Evolutionary conservation across 2,113 vertebrate genomes (phyloP).

Genomic region (Potamarius usumacintae): DNA sequence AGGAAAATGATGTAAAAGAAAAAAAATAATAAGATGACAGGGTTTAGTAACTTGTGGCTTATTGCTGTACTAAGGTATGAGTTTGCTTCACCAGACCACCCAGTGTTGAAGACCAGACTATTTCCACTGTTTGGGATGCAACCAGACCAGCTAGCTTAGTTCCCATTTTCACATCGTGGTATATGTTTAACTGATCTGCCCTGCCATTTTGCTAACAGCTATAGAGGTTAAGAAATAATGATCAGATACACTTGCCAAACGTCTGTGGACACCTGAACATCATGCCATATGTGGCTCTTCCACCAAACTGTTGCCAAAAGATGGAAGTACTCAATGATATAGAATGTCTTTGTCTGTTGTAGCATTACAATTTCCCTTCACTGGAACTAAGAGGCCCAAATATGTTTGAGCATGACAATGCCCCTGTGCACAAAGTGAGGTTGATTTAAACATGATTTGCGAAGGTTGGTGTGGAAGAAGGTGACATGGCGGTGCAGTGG

Average conservation of each 20-base stretch:
- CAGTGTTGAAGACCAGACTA: background rate
- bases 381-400: background rate
- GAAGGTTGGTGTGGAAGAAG: no score
- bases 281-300: background rate
- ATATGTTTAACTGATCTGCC: background rate
- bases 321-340: background rate
- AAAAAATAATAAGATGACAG: background rate
- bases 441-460: no score
- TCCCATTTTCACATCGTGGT: background rate
- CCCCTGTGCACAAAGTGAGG: background rate
- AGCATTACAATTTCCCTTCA: background rate
- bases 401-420: background rate
- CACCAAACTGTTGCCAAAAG: background rate
- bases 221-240: background rate
- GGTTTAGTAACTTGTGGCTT: background rate
- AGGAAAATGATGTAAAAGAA: background rate
- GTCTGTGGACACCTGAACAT: background rate
- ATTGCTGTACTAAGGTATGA: background rate
- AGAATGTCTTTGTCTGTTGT: background rate
- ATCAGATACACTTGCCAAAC: background rate
- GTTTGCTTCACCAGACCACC: background rate
- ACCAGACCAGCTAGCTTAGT: background rate
- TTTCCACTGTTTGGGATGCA: background rate
- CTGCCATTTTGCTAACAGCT: background rate
- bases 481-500: no score